Percentiles rank a stretch among this genome's conserved stretches.
phyloP scores from a whole-genome alignment of 2,797 vertebrate species.

The Nannoperca australis region DNA sequence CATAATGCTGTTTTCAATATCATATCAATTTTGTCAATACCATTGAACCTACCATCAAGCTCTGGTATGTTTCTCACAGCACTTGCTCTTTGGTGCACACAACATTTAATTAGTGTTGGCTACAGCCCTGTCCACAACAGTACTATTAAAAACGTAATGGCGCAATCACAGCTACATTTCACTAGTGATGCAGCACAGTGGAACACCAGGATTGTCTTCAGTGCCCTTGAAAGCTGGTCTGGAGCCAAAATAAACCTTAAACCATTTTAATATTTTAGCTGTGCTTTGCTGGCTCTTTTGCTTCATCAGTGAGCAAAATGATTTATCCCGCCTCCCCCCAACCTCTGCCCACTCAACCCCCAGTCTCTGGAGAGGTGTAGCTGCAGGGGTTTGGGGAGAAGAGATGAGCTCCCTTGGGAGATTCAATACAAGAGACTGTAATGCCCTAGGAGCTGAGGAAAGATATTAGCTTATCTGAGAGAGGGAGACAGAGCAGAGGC shows the following conservation, averaged over 20 bases:
- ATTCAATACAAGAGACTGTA: conserved; percentile 64
- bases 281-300: conserved; percentile 12
- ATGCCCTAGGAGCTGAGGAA: conserved; percentile 61
- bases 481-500: conserved; percentile 32
- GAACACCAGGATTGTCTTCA: conserved; percentile 3
- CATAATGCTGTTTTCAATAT: not conserved
- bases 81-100: not conserved
- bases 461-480: conserved; percentile 78
- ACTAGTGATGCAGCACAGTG: conserved; percentile 13
- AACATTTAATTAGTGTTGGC: conserved; percentile 18
- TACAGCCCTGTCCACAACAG: conserved; percentile 5
- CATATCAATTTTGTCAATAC: conserved; percentile 1
- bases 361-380: conserved; percentile 68
- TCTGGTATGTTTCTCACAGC: not conserved
- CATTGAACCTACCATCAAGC: not conserved
- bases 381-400: conserved; percentile 58
- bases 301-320: conserved; percentile 31
- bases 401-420: conserved; percentile 69
- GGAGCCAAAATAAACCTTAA: conserved; percentile 36
- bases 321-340: not conserved
- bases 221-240: conserved; percentile 30
- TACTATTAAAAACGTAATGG: conserved; percentile 16
- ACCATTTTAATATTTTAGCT: conserved; percentile 26
- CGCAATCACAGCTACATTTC: conserved; percentile 14
- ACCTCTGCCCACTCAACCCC: conserved; percentile 19